Conservation (phyloP, 1,140 invertebrate genomes). For the Mylabris phalerata region DNA sequence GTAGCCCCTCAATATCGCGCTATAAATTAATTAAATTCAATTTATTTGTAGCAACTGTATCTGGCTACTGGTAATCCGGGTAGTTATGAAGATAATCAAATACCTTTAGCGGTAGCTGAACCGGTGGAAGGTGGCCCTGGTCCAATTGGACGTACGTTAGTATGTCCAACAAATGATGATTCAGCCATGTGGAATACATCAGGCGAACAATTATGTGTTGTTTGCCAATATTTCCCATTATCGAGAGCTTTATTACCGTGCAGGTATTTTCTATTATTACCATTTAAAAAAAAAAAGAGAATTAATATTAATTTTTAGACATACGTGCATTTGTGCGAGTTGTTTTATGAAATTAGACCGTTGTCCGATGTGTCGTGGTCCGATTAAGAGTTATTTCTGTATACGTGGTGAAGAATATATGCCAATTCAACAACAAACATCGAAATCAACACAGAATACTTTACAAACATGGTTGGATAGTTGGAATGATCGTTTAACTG, state of each 20-base stretch:
- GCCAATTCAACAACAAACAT: slow-evolving; percentile 45
- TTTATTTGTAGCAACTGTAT: slow-evolving; percentile 61
- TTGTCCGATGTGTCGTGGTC: slow-evolving; percentile 75
- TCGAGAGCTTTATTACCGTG: slow-evolving; percentile 74
- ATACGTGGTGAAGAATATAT: slow-evolving; percentile 68
- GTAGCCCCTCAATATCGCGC: too few species aligned
- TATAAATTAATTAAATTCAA: neutral
- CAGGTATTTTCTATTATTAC: slow-evolving; percentile 34
- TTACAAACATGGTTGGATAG: slow-evolving; percentile 48
- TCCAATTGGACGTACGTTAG: slow-evolving; percentile 41
- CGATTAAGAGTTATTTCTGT: slow-evolving; percentile 74
- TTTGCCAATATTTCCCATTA: slow-evolving; percentile 68
- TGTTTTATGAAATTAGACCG: slow-evolving; percentile 68
- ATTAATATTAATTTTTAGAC: slow-evolving; percentile 40
- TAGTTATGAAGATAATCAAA: slow-evolving; percentile 46
- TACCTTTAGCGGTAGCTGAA: slow-evolving; percentile 38
- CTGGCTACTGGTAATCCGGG: slow-evolving; percentile 59
- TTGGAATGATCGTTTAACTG: slow-evolving; percentile 55
- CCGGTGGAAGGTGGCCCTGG: slow-evolving; percentile 35
- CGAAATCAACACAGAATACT: slow-evolving; percentile 18
- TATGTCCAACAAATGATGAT: slow-evolving; percentile 37
- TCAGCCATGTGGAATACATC: slow-evolving; percentile 47
- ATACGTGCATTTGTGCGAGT: slow-evolving; percentile 74
- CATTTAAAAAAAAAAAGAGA: neutral
- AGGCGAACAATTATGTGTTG: slow-evolving; percentile 65